Evolutionary conservation across 2,888 invertebrate genomes (phyloP).

Genomic region (Siphlonurus alternatus): DNA sequence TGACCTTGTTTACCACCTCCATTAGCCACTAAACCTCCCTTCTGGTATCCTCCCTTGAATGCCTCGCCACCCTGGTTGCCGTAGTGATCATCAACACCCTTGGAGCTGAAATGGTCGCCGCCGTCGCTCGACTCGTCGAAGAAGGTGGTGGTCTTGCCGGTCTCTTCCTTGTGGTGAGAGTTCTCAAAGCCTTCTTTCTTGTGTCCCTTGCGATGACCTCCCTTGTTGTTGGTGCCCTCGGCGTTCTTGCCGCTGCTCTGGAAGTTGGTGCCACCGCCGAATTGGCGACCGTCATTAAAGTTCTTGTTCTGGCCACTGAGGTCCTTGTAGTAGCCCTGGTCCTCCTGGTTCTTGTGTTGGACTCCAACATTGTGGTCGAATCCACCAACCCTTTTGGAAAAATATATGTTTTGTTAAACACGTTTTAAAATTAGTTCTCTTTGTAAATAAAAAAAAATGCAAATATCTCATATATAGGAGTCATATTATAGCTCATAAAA

Average conservation of each 20-base stretch:
- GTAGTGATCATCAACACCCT: constrained; percentile 60
- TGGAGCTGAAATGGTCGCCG: constrained; percentile 57
- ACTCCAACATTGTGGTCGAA: constrained; percentile 1
- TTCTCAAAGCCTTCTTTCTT: constrained; percentile 64
- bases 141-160: constrained; percentile 63
- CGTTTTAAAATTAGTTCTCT: too few species aligned
- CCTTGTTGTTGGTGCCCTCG: constrained; percentile 49
- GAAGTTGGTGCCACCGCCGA: constrained; percentile 24
- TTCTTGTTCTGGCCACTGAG: constrained; percentile 9
- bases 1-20: constrained; percentile 43
- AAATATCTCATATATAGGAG: too few species aligned
- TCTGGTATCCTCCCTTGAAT: constrained; percentile 37
- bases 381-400: not conserved
- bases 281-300: constrained; percentile 11
- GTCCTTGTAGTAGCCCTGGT: constrained; percentile 7
- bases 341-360: constrained; percentile 5
- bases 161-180: constrained; percentile 66
- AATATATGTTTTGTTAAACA: too few species aligned
- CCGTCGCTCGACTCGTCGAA: constrained; percentile 76
- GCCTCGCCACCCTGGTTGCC: constrained; percentile 50
- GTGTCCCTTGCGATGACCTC: constrained; percentile 59
- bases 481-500: too few species aligned
- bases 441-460: too few species aligned
- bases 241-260: constrained; percentile 4
- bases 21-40: constrained; percentile 51